A percentile compares a stretch with the other conserved stretches of the same genome.
These are phyloP conservation scores for Nineta flava DNA, from an alignment of 2,888 invertebrate genomes.

Conservation along the genomic window DNA sequence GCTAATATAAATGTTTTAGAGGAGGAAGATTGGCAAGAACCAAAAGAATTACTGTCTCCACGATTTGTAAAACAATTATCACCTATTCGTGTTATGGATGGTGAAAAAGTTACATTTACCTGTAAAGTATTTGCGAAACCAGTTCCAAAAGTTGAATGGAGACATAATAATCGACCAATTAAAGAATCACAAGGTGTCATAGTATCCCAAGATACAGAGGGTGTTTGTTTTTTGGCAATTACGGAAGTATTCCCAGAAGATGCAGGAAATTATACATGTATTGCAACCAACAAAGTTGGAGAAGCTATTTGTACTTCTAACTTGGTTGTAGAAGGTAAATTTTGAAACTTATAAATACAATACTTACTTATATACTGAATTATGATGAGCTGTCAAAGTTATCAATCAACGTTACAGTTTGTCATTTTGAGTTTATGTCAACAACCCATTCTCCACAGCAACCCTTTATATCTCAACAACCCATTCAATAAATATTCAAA, in stretches of 20 bases:
- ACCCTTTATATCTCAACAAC: too few relatives aligned
- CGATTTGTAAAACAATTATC: constrained; percentile 57
- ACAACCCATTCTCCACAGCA: too few relatives aligned
- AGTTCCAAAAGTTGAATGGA: constrained; percentile 67
- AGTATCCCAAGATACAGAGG: constrained; percentile 59
- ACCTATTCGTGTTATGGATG: constrained; percentile 73
- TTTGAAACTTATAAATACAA: constrained; percentile 1
- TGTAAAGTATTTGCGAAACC: constrained; percentile 65
- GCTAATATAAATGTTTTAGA: constrained; percentile 51
- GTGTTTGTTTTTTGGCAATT: constrained; percentile 63
- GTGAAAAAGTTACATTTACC: constrained; percentile 61
- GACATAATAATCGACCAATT: constrained; percentile 52
- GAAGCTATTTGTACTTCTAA: constrained; percentile 60
- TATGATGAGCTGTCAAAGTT: background rate
- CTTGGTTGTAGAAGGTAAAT: constrained; percentile 66
- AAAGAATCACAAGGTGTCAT: constrained; percentile 62
- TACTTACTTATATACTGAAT: background rate
- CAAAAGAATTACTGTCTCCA: constrained; percentile 51
- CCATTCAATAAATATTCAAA: too few relatives aligned
- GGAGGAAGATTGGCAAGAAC: constrained; percentile 37
- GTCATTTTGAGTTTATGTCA: too few relatives aligned
- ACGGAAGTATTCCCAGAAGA: constrained; percentile 84
- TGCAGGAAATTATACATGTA: constrained; percentile 72
- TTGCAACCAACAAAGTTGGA: constrained; percentile 69
- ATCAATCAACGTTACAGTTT: too few relatives aligned